Percentiles rank a stretch among this genome's conserved stretches.
Evolutionary conservation across 2,888 invertebrate species (phyloP).

Genomic region (Plebejus anna): DNA sequence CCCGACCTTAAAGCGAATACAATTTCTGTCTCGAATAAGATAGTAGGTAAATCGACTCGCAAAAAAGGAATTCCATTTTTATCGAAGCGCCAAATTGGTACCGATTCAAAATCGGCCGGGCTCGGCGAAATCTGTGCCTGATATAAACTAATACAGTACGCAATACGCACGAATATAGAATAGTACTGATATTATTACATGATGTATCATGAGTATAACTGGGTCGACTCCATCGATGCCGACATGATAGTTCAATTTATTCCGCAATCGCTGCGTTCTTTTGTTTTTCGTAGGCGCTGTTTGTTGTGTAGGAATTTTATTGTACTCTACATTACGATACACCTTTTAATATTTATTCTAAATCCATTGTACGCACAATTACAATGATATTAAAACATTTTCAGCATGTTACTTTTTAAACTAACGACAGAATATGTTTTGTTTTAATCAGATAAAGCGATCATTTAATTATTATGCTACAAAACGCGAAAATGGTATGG

Average conservation of each 20-base stretch:
- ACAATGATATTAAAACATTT: not conserved
- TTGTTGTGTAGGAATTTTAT: conserved; percentile 46
- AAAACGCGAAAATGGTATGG: not conserved
- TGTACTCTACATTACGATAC: conserved; percentile 32
- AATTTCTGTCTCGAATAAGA: conserved; percentile 73
- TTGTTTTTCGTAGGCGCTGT: conserved; percentile 63
- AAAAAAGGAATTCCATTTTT: conserved; percentile 66
- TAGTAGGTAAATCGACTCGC: conserved; percentile 67
- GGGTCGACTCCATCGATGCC: conserved; percentile 68
- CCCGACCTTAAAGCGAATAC: conserved; percentile 78
- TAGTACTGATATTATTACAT: conserved; percentile 45
- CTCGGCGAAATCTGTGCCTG: conserved; percentile 65
- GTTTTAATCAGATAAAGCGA: not conserved
- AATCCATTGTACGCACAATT: not conserved
- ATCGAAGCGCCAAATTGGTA: conserved; percentile 49
- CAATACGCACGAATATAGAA: conserved; percentile 7
- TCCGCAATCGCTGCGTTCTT: conserved; percentile 61
- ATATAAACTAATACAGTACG: conserved; percentile 57
- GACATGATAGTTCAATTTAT: conserved; percentile 52
- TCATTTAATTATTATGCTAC: not conserved
- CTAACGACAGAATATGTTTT: not conserved
- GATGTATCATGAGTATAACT: conserved; percentile 72
- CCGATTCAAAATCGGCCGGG: conserved; percentile 17
- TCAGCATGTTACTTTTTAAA: not conserved
- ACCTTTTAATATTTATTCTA: conserved; percentile 30